Evolutionary conservation across 2,113 vertebrate species (phyloP).

Genomic region (Bos javanicus): DNA sequence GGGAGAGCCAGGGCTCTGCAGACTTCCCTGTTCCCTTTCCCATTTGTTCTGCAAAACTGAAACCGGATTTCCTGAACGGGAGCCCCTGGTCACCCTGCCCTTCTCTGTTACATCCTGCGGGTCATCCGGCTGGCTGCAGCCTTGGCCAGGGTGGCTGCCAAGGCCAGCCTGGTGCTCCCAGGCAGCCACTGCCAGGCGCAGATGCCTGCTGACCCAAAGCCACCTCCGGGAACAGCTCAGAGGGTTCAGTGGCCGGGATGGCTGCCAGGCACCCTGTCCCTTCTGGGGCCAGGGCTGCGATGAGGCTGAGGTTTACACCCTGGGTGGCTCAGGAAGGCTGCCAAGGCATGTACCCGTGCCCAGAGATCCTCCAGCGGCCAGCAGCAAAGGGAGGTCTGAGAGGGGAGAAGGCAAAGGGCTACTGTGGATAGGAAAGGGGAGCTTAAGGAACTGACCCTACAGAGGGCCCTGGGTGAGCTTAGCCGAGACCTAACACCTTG

Average conservation of each 20-base stretch:
- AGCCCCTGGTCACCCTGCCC: conserved; percentile 47
- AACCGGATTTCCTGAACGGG: conserved; percentile 60
- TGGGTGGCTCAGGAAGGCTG: neutral
- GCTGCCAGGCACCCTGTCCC: neutral
- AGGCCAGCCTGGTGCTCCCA: neutral
- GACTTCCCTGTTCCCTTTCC: neutral
- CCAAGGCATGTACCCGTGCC: neutral
- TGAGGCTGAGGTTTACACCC: neutral
- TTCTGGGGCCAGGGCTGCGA: neutral
- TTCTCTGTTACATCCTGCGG: conserved; percentile 45
- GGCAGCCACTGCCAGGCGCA: conserved; percentile 46
- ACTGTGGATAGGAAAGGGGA: neutral
- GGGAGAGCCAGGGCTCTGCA: neutral
- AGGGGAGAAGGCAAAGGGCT: neutral
- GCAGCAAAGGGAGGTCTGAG: neutral
- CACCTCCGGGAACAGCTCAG: conserved; percentile 5
- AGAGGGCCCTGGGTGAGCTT: neutral
- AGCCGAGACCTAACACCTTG: neutral
- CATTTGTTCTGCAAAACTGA: conserved; percentile 18
- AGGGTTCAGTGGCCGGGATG: neutral
- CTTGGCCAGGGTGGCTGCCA: conserved; percentile 11
- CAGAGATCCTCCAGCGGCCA: neutral
- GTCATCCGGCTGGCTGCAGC: conserved; percentile 7
- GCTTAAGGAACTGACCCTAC: neutral
- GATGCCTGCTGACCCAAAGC: conserved; percentile 50